phyloP scores from a whole-genome alignment of 2,888 invertebrate species.

The Thymelicus sylvestris region DNA sequence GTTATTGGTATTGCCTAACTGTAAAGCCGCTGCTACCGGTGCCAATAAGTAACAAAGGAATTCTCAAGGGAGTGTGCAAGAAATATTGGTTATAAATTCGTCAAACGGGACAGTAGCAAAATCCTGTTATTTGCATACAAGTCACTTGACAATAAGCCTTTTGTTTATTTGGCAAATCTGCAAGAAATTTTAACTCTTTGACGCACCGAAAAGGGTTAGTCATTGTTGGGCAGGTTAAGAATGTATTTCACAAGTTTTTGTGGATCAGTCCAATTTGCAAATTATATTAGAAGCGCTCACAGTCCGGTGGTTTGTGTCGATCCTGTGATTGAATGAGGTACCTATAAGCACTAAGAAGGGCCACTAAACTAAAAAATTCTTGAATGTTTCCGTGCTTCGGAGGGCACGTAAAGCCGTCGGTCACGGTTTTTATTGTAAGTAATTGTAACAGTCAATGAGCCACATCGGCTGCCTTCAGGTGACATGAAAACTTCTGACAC shows the following conservation, averaged over 20 bases:
- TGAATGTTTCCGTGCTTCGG: too few relatives aligned
- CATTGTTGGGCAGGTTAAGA: conserved; percentile 42
- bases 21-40: conserved; percentile 57
- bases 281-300: too few relatives aligned
- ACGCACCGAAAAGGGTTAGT: conserved; percentile 62
- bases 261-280: conserved; percentile 38
- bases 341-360: too few relatives aligned
- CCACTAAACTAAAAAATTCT: too few relatives aligned
- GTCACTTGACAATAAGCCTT: conserved; percentile 64
- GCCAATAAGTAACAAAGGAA: conserved; percentile 54
- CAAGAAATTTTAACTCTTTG: conserved; percentile 72
- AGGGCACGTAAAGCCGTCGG: too few relatives aligned
- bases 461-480: too few relatives aligned
- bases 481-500: too few relatives aligned
- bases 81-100: conserved; percentile 60
- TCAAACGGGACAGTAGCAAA: conserved; percentile 74
- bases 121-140: conserved; percentile 83
- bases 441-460: too few relatives aligned
- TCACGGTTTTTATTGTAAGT: too few relatives aligned
- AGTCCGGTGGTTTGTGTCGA: too few relatives aligned
- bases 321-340: too few relatives aligned
- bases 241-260: conserved; percentile 48
- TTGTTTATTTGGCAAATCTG: conserved; percentile 62
- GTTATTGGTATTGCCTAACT: conserved; percentile 43
- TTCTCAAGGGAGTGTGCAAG: conserved; percentile 59